Evolutionary conservation across 2,797 vertebrate species (phyloP), one percentile per base, ranked within the genome.

Genomic region (Chelmon rostratus): DNA sequence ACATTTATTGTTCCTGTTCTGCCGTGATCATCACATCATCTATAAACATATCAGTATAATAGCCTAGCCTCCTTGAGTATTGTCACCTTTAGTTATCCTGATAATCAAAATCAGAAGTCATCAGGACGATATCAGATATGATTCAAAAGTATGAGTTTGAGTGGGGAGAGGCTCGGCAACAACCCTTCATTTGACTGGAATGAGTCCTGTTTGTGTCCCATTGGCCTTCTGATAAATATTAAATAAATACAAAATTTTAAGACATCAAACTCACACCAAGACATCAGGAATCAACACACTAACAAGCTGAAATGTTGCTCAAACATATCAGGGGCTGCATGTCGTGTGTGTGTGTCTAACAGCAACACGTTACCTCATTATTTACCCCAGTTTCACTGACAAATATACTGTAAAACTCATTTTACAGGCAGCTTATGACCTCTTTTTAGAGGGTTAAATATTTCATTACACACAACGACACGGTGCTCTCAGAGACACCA

Each of bases 181-280:
- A 38, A 78, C 1, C 18, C 79, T 82, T 82, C 69, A 84, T 75
- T 40, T 49, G 16, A 59, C 57, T 6, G 28, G 42, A 57, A 44
- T 63, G n/a, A 33, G 62, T 52, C 58, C 21, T 3, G 54, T 65
- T 68, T 21, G 7, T 10, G 58, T 50, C 35, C 28, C 3, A 3
- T 25, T 4, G 4, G 33, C 49, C 16, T 69, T 78, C 25, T n/a
- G 68, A 89, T 86, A 89, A 90, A 86, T 86, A 86, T 74, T 76
- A 86, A 90, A 90, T 89, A 88, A 85, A 71, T 53, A 50, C 18
- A 82, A 15, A 37, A 42, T 44, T 40, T 28, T 64, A 78, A 81
- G 68, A 83, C 47, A 18, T 54, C 50, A 76, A 68, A 70, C 76
- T 74, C 56, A 75, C 50, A 54, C 35, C 61, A 70, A 79, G 4